Conservation (phyloP, 2,888 invertebrate genomes). For the Agrochola lota region DNA sequence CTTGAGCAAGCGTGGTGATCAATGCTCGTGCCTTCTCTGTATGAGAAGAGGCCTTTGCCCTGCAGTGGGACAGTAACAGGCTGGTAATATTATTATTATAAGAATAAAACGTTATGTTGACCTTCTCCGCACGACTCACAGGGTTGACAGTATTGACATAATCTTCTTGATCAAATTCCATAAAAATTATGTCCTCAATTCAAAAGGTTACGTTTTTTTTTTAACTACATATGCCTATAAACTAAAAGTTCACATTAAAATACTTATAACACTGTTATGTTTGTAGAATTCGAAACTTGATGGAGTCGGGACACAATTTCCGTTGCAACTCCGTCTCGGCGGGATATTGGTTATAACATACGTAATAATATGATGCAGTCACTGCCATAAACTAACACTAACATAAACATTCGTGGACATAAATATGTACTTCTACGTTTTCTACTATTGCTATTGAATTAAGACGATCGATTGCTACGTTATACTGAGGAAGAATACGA, state of each 20-base stretch:
- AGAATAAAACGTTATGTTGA: no score
- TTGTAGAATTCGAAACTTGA: conserved; percentile 9
- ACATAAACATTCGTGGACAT: no score
- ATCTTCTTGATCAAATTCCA: neutral
- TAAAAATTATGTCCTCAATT: neutral
- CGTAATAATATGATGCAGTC: neutral
- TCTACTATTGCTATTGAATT: conserved; percentile 4
- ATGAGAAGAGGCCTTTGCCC: no score
- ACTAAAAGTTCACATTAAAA: neutral
- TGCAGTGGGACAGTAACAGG: no score
- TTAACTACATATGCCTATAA: neutral
- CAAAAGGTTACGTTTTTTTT: neutral
- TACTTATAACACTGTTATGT: neutral
- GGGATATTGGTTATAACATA: conserved; percentile 50
- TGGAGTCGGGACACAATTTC: conserved; percentile 40
- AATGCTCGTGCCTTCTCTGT: no score
- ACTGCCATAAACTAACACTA: no score
- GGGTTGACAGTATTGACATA: neutral
- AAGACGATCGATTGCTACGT: neutral
- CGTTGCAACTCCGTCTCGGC: conserved; percentile 17
- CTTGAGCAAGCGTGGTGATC: no score
- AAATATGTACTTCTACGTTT: neutral
- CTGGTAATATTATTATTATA: no score
- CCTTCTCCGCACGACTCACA: neutral
- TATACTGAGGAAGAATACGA: no score